These are phyloP conservation scores for Thumatha senex DNA, from an alignment of 2,888 invertebrate genomes.

Conservation along the genomic window DNA sequence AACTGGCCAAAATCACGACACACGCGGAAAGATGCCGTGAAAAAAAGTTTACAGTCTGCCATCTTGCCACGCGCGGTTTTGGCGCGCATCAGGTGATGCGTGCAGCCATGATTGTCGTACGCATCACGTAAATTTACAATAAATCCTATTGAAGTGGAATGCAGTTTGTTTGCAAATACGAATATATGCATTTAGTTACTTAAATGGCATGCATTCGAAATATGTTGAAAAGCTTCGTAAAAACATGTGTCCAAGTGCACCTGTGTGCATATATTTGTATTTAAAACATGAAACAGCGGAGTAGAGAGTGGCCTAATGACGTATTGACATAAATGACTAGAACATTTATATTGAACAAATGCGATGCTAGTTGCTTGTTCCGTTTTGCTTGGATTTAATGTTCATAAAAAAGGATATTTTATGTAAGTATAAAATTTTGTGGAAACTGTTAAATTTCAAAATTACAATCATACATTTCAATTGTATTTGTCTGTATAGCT, in stretches of 20 bases:
- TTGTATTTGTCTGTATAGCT: no score
- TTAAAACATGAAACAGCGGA: slow-evolving; percentile 28
- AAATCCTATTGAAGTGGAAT: slow-evolving; percentile 77
- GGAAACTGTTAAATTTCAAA: no score
- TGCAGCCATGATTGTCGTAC: slow-evolving; percentile 55
- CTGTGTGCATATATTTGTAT: slow-evolving; percentile 39
- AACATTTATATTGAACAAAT: no score
- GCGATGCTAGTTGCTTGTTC: no score
- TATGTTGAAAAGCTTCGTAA: slow-evolving; percentile 53
- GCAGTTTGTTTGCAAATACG: slow-evolving; percentile 61
- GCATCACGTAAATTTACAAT: slow-evolving; percentile 78
- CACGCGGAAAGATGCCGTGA: slow-evolving; percentile 73
- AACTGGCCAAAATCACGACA: slow-evolving; percentile 78
- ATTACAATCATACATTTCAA: no score
- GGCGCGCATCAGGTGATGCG: slow-evolving; percentile 51
- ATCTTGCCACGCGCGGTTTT: slow-evolving; percentile 70
- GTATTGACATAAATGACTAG: slow-evolving; percentile 21
- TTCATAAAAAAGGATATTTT: no score
- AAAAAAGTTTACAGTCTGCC: slow-evolving; percentile 57
- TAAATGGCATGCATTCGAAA: slow-evolving; percentile 64
- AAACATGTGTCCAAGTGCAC: slow-evolving; percentile 43
- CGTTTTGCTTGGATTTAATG: no score
- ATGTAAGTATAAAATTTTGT: no score
- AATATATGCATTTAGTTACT: slow-evolving; percentile 77
- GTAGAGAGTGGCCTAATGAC: slow-evolving; percentile 30